A percentile compares a stretch with the other conserved stretches of the same genome.
Evolutionary conservation across 2,113 vertebrate species (phyloP).

Genomic region (Microtus ochrogaster): DNA sequence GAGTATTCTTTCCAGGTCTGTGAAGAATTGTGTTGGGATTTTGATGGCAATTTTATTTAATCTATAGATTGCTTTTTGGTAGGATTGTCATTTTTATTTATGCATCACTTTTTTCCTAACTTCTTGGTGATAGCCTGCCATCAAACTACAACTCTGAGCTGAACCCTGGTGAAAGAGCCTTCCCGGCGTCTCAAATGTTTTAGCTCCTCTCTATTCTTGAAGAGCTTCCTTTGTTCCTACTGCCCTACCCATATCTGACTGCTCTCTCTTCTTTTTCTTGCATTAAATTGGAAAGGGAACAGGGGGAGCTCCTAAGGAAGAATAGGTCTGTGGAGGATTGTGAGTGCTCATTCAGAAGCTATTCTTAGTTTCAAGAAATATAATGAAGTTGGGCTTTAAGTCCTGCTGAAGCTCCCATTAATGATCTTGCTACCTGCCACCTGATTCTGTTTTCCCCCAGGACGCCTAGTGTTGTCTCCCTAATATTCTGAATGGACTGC

Average conservation of each 20-base stretch:
- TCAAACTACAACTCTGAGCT: constrained; percentile 40
- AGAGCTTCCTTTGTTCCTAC: constrained; percentile 66
- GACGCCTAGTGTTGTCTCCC: constrained; percentile 47
- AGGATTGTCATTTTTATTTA: no score
- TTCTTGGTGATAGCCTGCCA: background rate
- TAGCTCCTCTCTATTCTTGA: constrained; percentile 38
- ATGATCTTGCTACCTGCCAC: background rate
- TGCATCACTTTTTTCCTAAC: background rate
- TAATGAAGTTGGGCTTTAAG: constrained; percentile 75
- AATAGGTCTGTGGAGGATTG: constrained; percentile 67
- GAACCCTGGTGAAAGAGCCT: constrained; percentile 44
- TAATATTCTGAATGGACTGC: constrained; percentile 72
- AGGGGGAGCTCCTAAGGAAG: constrained; percentile 62
- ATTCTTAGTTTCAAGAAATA: constrained; percentile 73
- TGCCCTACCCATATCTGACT: constrained; percentile 9
- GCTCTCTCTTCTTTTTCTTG: constrained; percentile 58
- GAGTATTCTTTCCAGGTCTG: no score
- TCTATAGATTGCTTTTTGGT: no score
- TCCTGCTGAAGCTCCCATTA: constrained; percentile 69
- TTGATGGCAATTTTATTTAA: no score
- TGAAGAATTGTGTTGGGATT: no score
- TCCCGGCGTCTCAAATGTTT: background rate
- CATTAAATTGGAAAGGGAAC: constrained; percentile 58
- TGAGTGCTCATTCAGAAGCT: constrained; percentile 75
- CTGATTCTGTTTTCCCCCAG: constrained; percentile 64